These are phyloP conservation scores for Agelaius tricolor DNA, from an alignment of 2,113 vertebrate genomes.

Conservation along the genomic window DNA sequence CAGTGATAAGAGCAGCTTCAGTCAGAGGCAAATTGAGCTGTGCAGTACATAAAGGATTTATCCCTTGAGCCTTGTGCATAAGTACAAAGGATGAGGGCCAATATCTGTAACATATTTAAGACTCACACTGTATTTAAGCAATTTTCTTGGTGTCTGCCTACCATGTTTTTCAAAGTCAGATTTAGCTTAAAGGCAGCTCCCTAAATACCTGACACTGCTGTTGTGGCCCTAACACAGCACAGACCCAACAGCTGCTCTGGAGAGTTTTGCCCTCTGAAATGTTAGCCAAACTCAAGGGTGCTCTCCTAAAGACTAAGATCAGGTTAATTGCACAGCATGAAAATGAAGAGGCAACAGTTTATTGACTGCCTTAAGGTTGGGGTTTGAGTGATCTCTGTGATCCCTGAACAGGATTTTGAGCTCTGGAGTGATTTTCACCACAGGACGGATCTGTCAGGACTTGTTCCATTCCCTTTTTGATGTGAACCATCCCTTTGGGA, in stretches of 20 bases:
- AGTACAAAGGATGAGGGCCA: background rate
- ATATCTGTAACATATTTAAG: background rate
- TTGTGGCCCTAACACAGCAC: background rate
- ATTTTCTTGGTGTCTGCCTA: background rate
- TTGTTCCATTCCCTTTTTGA: background rate
- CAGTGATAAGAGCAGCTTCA: constrained; percentile 36
- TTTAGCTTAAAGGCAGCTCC: background rate
- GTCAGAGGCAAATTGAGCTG: constrained; percentile 28
- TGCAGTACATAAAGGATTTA: constrained; percentile 10
- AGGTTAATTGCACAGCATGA: background rate
- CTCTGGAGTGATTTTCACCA: background rate
- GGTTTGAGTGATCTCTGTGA: background rate
- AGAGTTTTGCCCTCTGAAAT: background rate
- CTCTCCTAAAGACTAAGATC: background rate
- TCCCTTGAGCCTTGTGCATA: constrained; percentile 37
- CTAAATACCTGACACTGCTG: background rate
- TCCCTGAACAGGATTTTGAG: background rate
- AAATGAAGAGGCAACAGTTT: background rate
- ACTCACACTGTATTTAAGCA: background rate
- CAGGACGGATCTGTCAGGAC: background rate
- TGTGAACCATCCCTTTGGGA: background rate
- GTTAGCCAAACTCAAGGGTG: background rate
- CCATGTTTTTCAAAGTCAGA: background rate
- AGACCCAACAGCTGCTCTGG: background rate
- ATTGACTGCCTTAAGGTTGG: background rate